Conservation (phyloP, 2,113 vertebrate genomes). For the Laticauda laticaudata region DNA sequence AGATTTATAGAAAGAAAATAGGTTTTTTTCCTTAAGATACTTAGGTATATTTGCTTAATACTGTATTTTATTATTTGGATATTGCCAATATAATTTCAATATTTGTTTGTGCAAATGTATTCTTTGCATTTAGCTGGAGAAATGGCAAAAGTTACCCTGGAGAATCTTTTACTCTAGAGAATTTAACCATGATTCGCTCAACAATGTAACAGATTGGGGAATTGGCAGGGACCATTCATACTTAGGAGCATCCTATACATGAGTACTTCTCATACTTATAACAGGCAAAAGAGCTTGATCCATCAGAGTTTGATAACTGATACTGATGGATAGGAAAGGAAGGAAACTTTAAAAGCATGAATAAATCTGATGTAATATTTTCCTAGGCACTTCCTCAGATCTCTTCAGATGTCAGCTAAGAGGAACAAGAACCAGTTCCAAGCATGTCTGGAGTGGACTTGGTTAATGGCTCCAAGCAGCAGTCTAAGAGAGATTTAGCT, state of each 20-base stretch:
- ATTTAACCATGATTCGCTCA: background rate
- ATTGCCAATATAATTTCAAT: background rate
- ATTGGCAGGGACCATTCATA: background rate
- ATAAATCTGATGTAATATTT: background rate
- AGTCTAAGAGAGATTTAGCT: no score
- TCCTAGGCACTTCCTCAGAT: background rate
- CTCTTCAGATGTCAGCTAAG: background rate
- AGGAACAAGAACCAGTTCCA: background rate
- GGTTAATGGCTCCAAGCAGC: no score
- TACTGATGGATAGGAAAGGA: background rate
- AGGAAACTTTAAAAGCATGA: background rate
- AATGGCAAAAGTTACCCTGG: background rate
- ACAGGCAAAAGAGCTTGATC: background rate
- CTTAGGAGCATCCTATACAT: background rate
- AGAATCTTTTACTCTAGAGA: background rate
- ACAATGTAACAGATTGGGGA: background rate
- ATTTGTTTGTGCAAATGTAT: background rate
- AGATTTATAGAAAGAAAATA: background rate
- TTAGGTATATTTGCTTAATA: background rate
- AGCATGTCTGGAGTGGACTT: no score
- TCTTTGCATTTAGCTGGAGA: background rate
- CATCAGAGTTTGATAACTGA: slow-evolving; percentile 1
- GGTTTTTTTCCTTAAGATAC: background rate
- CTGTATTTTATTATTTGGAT: background rate
- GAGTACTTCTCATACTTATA: background rate